Base-by-base conservation (phyloP, 2,888 invertebrate species). In the Halictus ligatus region DNA sequence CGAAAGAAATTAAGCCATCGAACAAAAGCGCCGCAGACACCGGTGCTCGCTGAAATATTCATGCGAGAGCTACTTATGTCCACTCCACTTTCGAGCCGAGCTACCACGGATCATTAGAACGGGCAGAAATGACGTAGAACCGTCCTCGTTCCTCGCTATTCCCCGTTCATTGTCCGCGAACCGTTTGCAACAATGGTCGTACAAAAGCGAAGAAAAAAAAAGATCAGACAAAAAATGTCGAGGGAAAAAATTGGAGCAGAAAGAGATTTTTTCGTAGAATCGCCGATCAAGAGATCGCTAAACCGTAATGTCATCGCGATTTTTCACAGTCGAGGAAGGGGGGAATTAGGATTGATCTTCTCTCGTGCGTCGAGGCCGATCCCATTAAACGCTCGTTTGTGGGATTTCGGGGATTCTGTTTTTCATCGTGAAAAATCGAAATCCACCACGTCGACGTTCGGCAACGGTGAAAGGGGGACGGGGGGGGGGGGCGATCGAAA, bases 381-480 rank as follows among this genome's bases (percentile, higher is more conserved):
- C 85, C 85, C 60, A 84, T 86, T 88, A 88, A 88, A 82, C 58
- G 10, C 82, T 88, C 88, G 83, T 88, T 88, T 69, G 80, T 54
- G 35, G 77, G 48, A 29, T 46, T 73, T 48, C n/a, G 50, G 43
- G 73, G 64, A 35, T 58, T 72, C 72, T 64, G 75, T 72, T 85
- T 85, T 21, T 69, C 15, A n/a, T 71, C 74, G 76, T 86, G 83
- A 86, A 87, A 89, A 85, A 89, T 85, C 64, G 77, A 12, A 54
- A 69, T 73, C 79, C 21, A 58, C 79, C 21, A 58, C 60, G 35
- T 64, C 54, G 54, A 0, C 0, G 71, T 15, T 40, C 15, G 67
- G 13, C 12, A 43, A 2, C 0, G 40, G 15, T 25, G 13, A 35
- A 54, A 6, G 35, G 35, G 35, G 35, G 0, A 29, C 21, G 50